A percentile compares a stretch with the other conserved stretches of the same genome.
These are phyloP conservation scores for Campylorhamphus procurvoides DNA, from an alignment of 2,113 vertebrate species.

Conservation along the genomic window DNA sequence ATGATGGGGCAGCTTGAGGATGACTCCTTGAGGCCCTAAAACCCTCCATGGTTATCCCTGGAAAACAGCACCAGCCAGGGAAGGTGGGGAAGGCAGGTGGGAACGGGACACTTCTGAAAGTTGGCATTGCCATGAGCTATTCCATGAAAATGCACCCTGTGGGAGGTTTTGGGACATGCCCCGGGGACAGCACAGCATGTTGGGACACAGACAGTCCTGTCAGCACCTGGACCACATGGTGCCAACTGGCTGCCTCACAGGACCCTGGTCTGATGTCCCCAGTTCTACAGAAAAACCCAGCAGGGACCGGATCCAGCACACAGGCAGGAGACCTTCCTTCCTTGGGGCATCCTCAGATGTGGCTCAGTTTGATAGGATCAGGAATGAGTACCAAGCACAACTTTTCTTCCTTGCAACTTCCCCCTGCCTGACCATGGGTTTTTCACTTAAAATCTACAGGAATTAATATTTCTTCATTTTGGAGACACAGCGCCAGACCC, in stretches of 20 bases:
- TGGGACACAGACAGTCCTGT: not conserved
- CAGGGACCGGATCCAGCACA: not conserved
- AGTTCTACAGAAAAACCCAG: not conserved
- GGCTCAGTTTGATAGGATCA: not conserved
- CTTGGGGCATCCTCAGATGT: fast-evolving
- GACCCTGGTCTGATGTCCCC: not conserved
- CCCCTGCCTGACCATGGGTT: not conserved
- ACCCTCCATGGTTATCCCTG: not conserved
- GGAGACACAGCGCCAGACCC: not conserved
- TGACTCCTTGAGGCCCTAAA: not conserved
- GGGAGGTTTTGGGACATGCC: not conserved
- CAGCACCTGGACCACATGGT: not conserved
- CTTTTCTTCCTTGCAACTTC: not conserved
- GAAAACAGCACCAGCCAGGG: not conserved
- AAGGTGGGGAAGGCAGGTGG: not conserved
- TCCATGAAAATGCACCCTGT: not conserved
- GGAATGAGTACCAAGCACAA: not conserved
- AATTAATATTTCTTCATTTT: not conserved
- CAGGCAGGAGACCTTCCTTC: not conserved
- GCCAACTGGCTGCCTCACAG: not conserved
- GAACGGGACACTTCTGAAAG: fast-evolving
- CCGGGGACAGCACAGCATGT: not conserved
- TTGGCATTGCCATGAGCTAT: not conserved
- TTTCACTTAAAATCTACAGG: not conserved
- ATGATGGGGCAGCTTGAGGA: fast-evolving